Evolutionary conservation across 2,797 vertebrate genomes (phyloP), one percentile per base, ranked within the genome.

Genomic region (Micromesistius poutassou): DNA sequence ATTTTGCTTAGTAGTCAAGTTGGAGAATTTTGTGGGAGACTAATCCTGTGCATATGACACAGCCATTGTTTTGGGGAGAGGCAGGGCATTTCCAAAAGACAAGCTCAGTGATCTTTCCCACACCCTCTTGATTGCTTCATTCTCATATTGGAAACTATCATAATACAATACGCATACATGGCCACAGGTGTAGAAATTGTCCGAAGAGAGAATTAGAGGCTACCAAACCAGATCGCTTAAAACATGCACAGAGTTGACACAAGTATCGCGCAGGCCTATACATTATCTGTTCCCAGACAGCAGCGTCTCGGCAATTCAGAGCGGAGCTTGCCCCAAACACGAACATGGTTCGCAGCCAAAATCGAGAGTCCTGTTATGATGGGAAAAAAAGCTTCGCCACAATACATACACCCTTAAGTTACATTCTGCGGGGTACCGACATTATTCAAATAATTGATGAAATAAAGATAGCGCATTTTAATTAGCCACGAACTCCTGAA

Each of bases 31-130:
- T 89, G 89, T 87, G 85, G 86, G 90, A 85, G 84, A 73, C 81
- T 88, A 90, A 91, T 90, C 85, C 83, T 74, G 12, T 87, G 72
- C 81, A 87, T 89, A 86, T 87, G 89, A 91, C 78, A 81, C 76
- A 33, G 55, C 46, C 16, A 5, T 22, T 36, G 46, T 75, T 25
- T 19, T 71, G 81, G 74, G 36, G 0, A 0, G 1, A 46, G 70
- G 62, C 77, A 36, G 80, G 62, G 28, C 62, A 28, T 68, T 68
- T 77, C 82, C 19, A 8, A 30, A 78, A 76, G n/a, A 13, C 35
- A 19, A 13, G 72, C 35, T 74, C 38, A 46, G 0, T 71, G 38
- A 30, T 46, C 10, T 30, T 25, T 25, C 87, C 87, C 72, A 66
- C n/a, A 66, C 55, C 55, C 55, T 66, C 55, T 66, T 25, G n/a